phyloP scores from a whole-genome alignment of 2,113 vertebrate species.

The Pseudorectes ferrugineus region DNA sequence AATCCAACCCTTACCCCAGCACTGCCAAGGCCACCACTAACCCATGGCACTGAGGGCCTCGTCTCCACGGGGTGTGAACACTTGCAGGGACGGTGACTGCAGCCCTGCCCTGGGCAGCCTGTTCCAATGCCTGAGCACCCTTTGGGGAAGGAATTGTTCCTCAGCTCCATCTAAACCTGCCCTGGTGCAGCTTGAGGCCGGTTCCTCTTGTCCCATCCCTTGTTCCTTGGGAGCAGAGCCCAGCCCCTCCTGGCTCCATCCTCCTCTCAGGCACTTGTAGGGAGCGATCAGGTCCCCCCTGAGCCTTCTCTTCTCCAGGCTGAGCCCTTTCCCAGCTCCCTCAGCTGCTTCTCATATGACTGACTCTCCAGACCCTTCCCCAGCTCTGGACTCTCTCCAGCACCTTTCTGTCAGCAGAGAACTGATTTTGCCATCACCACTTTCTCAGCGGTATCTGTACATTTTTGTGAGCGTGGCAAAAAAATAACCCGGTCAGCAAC shows the following conservation, averaged over 20 bases:
- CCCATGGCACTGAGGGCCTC: too few relatives aligned
- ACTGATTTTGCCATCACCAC: neutral
- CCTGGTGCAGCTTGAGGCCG: too few relatives aligned
- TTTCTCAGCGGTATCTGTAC: neutral
- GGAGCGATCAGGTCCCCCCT: neutral
- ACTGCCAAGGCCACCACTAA: too few relatives aligned
- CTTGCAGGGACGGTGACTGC: too few relatives aligned
- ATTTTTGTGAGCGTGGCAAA: neutral
- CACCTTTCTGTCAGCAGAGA: neutral
- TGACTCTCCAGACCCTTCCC: neutral
- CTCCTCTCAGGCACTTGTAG: neutral
- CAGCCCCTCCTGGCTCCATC: fast-evolving
- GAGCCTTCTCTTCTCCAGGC: neutral
- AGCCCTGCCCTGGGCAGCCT: too few relatives aligned
- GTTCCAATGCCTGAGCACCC: too few relatives aligned
- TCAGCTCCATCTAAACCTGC: too few relatives aligned
- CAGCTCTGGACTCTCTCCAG: neutral
- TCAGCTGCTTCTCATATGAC: neutral
- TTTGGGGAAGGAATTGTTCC: too few relatives aligned
- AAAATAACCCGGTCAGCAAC: neutral
- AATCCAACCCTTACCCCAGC: too few relatives aligned
- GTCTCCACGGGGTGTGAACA: too few relatives aligned
- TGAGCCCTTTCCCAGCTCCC: neutral
- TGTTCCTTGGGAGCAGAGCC: neutral
- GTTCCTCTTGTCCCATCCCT: too few relatives aligned